Base-by-base conservation (phyloP, 2,113 vertebrate species). In the Aphyosemion australe region DNA sequence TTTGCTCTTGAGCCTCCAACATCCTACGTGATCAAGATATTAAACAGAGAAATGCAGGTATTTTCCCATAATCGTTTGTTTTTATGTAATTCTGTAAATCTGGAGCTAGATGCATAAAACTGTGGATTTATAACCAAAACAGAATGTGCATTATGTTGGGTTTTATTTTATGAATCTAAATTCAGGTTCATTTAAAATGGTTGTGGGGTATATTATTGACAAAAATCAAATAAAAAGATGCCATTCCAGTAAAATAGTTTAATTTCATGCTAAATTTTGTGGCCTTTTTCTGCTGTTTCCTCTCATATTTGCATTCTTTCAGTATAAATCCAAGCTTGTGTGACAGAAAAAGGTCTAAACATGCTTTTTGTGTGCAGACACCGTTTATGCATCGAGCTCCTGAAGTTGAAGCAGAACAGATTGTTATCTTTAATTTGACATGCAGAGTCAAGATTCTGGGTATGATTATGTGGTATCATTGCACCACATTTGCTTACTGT, bases 1-100 rank as follows among this genome's bases (percentile, higher is more conserved):
- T 69, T 61, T 70, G 69, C 55, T 65, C 61, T 65, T 59, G 66
- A 68, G 74, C 66, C 57, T 79, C 57, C 65, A 57, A 85, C 58
- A 56, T 72, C 62, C 49, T 3, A 53, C 54, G 64, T 46, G 48
- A 65, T 60, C 51, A 41, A 66, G 45, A 69, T 56, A 59, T 72
- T 64, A 65, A 59, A 48, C 52, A 65, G 41, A 60, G 66, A 65
- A 69, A 49, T 18, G 18, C 13, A 50, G 45, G 51, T 69, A 45
- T 50, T 67, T 72, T 41, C 74, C 53, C 41, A 51, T 21, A 37
- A 12, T 61, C 65, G 62, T 69, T 61, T 58, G 45, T n/a, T 60
- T 45, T 61, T 79, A 73, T 80, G 82, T 39, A 75, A 50, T 64
- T 71, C 31, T 59, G 21, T 62, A 47, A 26, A 61, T 66, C 56